Percentiles rank a stretch among this genome's conserved stretches.
Conservation (phyloP, 2,888 invertebrate species). For the Eueremaeus valkanovi region DNA sequence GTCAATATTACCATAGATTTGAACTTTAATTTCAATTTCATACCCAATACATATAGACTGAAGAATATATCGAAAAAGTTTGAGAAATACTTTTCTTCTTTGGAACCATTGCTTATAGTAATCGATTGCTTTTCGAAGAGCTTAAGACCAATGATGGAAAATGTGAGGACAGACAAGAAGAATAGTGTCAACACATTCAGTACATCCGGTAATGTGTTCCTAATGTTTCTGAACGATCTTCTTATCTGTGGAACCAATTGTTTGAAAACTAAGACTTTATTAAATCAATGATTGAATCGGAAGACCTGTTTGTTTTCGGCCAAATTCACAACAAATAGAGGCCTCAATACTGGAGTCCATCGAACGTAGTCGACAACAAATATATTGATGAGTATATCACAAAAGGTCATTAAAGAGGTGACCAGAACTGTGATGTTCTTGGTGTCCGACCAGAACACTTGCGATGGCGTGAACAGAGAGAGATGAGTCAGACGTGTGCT, state of each 20-base stretch:
- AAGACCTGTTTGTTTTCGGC: constrained; percentile 51
- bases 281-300: constrained; percentile 7
- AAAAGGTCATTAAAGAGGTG: constrained; percentile 51
- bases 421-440: constrained; percentile 53
- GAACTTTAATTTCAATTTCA: neutral
- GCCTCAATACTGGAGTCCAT: constrained; percentile 54
- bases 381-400: constrained; percentile 44
- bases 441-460: constrained; percentile 52
- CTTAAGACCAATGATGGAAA: constrained; percentile 55
- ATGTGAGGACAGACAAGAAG: constrained; percentile 53
- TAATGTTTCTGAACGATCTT: constrained; percentile 55
- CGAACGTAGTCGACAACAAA: constrained; percentile 48
- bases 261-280: constrained; percentile 31
- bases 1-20: neutral
- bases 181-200: constrained; percentile 54
- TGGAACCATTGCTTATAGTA: constrained; percentile 30
- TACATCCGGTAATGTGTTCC: constrained; percentile 55
- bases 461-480: constrained; percentile 50
- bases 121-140: constrained; percentile 52
- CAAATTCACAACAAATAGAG: constrained; percentile 53
- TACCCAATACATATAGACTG: constrained; percentile 55
- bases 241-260: constrained; percentile 51
- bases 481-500: constrained; percentile 51
- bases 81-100: constrained; percentile 51
- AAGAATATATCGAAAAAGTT: constrained; percentile 54